A percentile compares a stretch with the other conserved stretches of the same genome.
phyloP scores from a whole-genome alignment of 1,140 invertebrate species.

The Triops cancriformis region DNA sequence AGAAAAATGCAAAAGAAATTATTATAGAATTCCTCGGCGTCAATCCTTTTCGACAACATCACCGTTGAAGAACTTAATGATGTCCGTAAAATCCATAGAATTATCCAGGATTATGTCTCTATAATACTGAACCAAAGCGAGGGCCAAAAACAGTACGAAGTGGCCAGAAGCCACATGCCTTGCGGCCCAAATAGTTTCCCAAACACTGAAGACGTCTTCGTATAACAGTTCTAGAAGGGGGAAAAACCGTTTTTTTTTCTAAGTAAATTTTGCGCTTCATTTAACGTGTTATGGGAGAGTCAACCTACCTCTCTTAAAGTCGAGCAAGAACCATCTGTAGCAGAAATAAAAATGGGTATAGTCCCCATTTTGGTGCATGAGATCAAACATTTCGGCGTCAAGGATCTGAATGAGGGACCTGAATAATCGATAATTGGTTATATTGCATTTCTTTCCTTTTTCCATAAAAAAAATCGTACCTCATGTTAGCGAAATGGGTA shows the following conservation, averaged over 20 bases:
- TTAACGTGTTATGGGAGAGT: no score
- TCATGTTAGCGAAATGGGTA: slow-evolving; percentile 89
- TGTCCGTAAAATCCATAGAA: slow-evolving; percentile 94
- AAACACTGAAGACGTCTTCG: slow-evolving; percentile 82
- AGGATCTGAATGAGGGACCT: slow-evolving; percentile 74
- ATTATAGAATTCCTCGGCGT: not conserved
- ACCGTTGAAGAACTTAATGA: slow-evolving; percentile 97
- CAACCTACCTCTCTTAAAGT: slow-evolving; percentile 59
- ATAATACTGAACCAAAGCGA: slow-evolving; percentile 85
- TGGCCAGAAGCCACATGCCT: slow-evolving; percentile 71
- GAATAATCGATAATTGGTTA: slow-evolving; percentile 27
- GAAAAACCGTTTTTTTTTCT: slow-evolving; percentile 21
- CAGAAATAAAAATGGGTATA: slow-evolving; percentile 97
- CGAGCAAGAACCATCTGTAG: slow-evolving; percentile 81
- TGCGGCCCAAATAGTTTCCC: slow-evolving; percentile 95
- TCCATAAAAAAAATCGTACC: slow-evolving; percentile 49
- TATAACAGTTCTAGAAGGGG: slow-evolving; percentile 65
- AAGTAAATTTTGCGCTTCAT: not conserved
- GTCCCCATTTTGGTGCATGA: slow-evolving; percentile 90
- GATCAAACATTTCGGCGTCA: slow-evolving; percentile 84
- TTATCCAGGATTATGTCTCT: slow-evolving; percentile 88
- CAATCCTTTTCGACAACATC: slow-evolving; percentile 27
- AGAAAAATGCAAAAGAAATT: slow-evolving; percentile 30
- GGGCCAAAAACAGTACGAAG: slow-evolving; percentile 86
- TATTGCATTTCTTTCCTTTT: slow-evolving; percentile 19